Conservation (phyloP, 2,888 invertebrate species). For the Ephialtes manifestator region DNA sequence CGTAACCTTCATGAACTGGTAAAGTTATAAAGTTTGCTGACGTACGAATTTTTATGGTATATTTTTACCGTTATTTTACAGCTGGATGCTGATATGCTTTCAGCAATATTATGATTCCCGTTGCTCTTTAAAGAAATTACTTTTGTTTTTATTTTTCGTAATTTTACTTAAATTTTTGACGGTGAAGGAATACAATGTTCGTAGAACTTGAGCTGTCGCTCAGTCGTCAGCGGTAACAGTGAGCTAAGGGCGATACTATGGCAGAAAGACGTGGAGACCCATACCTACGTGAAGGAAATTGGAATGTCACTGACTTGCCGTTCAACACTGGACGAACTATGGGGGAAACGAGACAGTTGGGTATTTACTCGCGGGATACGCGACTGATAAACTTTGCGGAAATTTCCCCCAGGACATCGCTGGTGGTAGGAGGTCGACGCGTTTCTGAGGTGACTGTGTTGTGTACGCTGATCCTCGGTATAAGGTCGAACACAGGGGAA, state of each 20-base stretch:
- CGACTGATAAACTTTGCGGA: constrained; percentile 64
- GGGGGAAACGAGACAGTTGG: constrained; percentile 50
- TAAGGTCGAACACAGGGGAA: constrained; percentile 15
- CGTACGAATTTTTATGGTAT: not conserved
- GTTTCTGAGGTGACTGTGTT: constrained; percentile 16
- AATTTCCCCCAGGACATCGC: constrained; percentile 62
- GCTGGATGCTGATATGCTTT: not conserved
- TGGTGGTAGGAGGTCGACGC: constrained; percentile 7
- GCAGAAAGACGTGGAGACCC: not conserved
- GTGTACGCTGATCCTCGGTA: constrained; percentile 24
- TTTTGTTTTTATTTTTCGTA: not conserved
- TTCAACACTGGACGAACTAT: constrained; percentile 37
- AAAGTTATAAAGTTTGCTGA: not conserved
- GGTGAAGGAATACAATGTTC: not conserved
- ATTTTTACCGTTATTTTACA: not conserved
- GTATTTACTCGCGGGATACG: constrained; percentile 60
- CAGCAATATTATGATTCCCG: not conserved
- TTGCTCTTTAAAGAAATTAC: not conserved
- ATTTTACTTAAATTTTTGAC: not conserved
- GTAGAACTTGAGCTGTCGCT: not conserved
- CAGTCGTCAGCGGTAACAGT: not conserved
- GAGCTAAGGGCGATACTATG: not conserved
- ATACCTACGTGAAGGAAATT: constrained; percentile 60
- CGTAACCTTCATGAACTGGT: not conserved
- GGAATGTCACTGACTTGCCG: constrained; percentile 52